phyloP scores from a whole-genome alignment of 2,797 vertebrate species.

The Chrysocyon brachyurus region DNA sequence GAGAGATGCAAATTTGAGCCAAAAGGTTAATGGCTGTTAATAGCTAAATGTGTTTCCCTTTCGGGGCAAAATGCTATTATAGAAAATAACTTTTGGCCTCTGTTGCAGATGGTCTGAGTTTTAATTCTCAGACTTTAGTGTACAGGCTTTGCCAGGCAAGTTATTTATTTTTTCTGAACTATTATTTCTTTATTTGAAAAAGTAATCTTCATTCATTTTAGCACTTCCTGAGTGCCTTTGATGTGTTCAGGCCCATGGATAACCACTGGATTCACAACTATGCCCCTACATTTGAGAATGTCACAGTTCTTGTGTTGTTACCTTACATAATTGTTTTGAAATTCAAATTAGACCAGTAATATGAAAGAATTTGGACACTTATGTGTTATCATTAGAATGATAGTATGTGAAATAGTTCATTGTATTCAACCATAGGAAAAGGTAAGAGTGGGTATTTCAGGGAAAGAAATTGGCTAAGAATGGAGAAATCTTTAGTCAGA shows the following conservation, averaged over 20 bases:
- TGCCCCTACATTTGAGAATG: slow-evolving; percentile 47
- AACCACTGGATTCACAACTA: not conserved
- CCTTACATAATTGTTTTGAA: slow-evolving; percentile 56
- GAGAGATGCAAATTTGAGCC: slow-evolving; percentile 62
- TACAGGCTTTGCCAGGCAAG: slow-evolving; percentile 1
- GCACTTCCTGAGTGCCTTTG: slow-evolving; percentile 31
- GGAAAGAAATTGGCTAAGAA: slow-evolving; percentile 18
- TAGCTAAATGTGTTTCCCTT: slow-evolving; percentile 69
- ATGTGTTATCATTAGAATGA: not conserved
- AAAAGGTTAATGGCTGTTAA: slow-evolving; percentile 76
- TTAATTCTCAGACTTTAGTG: slow-evolving; percentile 69
- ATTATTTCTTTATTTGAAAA: slow-evolving; percentile 52
- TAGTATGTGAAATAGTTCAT: not conserved
- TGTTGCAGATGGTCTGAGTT: slow-evolving; percentile 64
- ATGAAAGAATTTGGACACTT: slow-evolving; percentile 36
- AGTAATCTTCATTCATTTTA: slow-evolving; percentile 61
- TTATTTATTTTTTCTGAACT: slow-evolving; percentile 55
- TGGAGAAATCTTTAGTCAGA: slow-evolving; percentile 43
- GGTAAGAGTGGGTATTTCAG: slow-evolving; percentile 35
- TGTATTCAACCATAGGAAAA: slow-evolving; percentile 32
- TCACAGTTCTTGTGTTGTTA: slow-evolving; percentile 54
- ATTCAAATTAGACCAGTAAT: slow-evolving; percentile 37
- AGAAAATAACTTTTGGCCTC: slow-evolving; percentile 56
- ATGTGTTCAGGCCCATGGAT: slow-evolving; percentile 29
- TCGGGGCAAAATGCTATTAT: slow-evolving; percentile 56